These are phyloP conservation scores for Chaetorhynchus papuensis DNA, from an alignment of 2,113 vertebrate genomes.

Conservation along the genomic window DNA sequence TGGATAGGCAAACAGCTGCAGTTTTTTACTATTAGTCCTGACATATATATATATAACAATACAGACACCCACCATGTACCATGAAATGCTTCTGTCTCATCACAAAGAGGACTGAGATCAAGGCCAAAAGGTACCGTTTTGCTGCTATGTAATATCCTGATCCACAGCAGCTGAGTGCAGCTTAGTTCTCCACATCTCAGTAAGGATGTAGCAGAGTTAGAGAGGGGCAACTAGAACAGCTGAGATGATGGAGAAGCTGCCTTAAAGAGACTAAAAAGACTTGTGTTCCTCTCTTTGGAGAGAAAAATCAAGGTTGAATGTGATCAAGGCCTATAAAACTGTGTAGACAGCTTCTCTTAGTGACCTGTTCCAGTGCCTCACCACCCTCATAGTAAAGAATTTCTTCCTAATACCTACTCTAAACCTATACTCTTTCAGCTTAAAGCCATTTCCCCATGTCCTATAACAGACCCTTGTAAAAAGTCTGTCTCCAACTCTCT, in stretches of 20 bases:
- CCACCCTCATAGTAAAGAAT: background rate
- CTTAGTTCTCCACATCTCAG: background rate
- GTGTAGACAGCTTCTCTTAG: background rate
- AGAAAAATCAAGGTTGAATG: background rate
- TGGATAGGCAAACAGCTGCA: background rate
- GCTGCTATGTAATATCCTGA: background rate
- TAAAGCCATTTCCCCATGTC: background rate
- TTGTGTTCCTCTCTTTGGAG: background rate
- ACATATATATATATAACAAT: background rate
- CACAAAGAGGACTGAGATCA: background rate
- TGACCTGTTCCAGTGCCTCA: background rate
- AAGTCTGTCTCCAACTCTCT: background rate
- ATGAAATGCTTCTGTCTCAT: background rate
- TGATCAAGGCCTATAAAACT: background rate
- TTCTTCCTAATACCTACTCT: background rate
- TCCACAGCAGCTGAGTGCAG: background rate
- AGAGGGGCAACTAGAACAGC: background rate
- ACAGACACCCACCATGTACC: background rate
- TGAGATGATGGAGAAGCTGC: background rate
- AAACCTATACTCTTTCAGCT: background rate
- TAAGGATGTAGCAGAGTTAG: background rate
- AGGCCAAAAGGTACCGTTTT: fast-evolving
- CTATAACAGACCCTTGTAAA: background rate
- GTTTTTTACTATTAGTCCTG: background rate
- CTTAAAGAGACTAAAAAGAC: background rate